Base-by-base conservation (phyloP, 2,113 vertebrate species). In the Murina feae region DNA sequence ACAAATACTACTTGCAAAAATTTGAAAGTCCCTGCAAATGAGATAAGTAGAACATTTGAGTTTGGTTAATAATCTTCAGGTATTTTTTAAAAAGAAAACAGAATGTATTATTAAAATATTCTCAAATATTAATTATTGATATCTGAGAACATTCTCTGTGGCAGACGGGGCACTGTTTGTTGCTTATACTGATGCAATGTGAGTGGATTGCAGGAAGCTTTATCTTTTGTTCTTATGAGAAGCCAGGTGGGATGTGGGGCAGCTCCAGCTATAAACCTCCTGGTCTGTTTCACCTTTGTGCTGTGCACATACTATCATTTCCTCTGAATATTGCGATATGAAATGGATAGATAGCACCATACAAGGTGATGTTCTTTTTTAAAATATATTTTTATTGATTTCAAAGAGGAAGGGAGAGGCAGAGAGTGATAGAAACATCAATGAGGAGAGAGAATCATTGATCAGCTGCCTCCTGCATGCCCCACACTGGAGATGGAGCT, bases 91-190 rank as follows among this genome's bases (percentile, higher is more conserved):
- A 65, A 35, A 91, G 18, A 25, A 66, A 35, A 83, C 37, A 47
- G 72, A 53, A 44, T 79, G 51, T 91, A 92, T 60, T 55, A 74
- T 86, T 71, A 39, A 91, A 90, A 60, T 2, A 65, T 63, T 49
- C 63, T 69, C 17, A 58, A 16, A 17, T 83, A 51, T 72, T 92
- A 90, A 72, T 89, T 66, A 44, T 18, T n/a, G 58, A 17, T 37
- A 16, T 44, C 17, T 44, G 28, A 72, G 69, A 75, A 42, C 9
- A 17, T 65, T 66, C 14, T 63, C 25, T 35, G 17, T 37, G 35
- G 65, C 25, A 53, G 21, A 81, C 0, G 0, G 4, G 17, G 16
- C 32, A 2, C 28, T 21, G 7, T 12, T 49, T 12, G 25, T n/a
- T 13, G 6, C 13, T 83, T n/a, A 20, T 0, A 6, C 6, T 49